Conservation (phyloP, 2,113 vertebrate genomes). For the Piaya cayana region DNA sequence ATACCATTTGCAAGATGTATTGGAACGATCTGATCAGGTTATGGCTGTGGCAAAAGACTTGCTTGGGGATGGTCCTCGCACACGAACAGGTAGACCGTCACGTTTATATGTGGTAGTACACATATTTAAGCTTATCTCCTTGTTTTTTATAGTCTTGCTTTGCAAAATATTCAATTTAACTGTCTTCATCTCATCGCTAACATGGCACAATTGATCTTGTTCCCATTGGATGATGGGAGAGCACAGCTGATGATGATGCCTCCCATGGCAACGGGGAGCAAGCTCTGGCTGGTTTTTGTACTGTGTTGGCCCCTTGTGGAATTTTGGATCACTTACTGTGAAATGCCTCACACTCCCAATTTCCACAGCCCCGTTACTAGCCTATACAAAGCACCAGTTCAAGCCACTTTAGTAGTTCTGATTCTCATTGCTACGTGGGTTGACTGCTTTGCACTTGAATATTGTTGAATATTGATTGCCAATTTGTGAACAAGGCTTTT, state of each 20-base stretch:
- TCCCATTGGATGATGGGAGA: not conserved
- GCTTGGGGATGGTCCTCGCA: slow-evolving; percentile 83
- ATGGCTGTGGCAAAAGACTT: slow-evolving; percentile 85
- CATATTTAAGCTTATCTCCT: not conserved
- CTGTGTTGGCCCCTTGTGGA: not conserved
- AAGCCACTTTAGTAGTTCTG: not conserved
- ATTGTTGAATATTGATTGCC: not conserved
- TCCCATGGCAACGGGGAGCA: not conserved
- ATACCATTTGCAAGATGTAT: slow-evolving; percentile 84
- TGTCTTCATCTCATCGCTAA: not conserved
- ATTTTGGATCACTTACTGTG: not conserved
- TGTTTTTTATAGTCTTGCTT: not conserved
- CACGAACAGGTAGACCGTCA: slow-evolving; percentile 80
- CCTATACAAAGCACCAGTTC: not conserved
- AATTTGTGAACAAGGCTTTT: not conserved
- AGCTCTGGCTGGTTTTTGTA: not conserved
- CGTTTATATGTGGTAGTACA: rapidly evolving
- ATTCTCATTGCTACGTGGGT: not conserved
- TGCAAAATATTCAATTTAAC: not conserved
- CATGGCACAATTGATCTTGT: rapidly evolving
- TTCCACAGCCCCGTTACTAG: not conserved
- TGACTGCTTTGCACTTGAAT: not conserved
- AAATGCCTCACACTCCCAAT: not conserved
- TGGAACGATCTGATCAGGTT: slow-evolving; percentile 85
- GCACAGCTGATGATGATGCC: not conserved